Conservation (phyloP, 37 sponge, comb jelly and placozoan genomes). For the Oscarella lobularis region DNA sequence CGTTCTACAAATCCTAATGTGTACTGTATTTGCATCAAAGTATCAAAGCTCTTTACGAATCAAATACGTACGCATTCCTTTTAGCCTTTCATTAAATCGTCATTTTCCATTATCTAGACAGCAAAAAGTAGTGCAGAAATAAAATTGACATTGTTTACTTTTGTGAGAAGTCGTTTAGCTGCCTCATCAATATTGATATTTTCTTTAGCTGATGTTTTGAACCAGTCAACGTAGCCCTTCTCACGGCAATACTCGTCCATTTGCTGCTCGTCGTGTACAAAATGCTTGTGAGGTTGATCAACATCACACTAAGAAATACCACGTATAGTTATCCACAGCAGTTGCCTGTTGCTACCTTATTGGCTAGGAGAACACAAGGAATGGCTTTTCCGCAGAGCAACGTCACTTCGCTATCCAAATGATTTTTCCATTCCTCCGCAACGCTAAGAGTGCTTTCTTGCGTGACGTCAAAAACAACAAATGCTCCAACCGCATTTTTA, state of each 20-base stretch:
- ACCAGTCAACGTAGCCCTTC: conserved; percentile 78
- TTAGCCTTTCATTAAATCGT: too few species aligned
- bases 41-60: too few species aligned
- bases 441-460: conserved; percentile 84
- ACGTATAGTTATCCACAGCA: neutral
- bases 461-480: conserved; percentile 94
- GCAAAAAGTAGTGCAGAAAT: too few species aligned
- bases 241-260: conserved; percentile 89
- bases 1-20: too few species aligned
- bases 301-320: conserved; percentile 29
- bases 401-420: conserved; percentile 82
- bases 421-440: conserved; percentile 92
- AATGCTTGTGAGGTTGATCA: conserved; percentile 75
- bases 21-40: too few species aligned
- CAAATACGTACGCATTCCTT: too few species aligned
- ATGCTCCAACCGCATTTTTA: conserved; percentile 96
- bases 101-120: too few species aligned
- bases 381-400: conserved; percentile 75
- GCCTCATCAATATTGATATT: conserved; percentile 95
- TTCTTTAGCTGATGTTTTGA: conserved; percentile 97
- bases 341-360: conserved; percentile 51
- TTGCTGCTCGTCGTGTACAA: conserved; percentile 59
- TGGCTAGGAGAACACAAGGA: conserved; percentile 87
- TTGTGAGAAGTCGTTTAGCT: conserved; percentile 65
- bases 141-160: conserved; percentile 55